Evolutionary conservation across 2,888 invertebrate species (phyloP).

Genomic region (Pyrrhia umbra): DNA sequence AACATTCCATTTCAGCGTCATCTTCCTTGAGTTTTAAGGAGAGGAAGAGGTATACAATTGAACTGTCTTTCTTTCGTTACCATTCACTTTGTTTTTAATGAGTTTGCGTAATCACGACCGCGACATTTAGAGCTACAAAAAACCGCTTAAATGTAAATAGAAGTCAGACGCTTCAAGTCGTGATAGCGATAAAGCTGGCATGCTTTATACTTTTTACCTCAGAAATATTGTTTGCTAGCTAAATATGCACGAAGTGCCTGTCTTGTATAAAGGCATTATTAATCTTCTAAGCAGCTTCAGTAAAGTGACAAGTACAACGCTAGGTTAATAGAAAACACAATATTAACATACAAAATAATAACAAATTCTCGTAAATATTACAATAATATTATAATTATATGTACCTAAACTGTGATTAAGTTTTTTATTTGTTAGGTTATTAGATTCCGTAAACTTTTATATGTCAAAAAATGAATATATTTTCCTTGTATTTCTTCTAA

Average conservation of each 20-base stretch:
- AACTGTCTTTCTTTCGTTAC: background rate
- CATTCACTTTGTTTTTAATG: background rate
- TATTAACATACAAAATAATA: conserved; percentile 20
- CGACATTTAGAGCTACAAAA: background rate
- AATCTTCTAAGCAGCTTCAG: conserved; percentile 52
- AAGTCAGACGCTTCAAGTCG: background rate
- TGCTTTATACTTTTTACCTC: background rate
- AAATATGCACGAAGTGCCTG: conserved; percentile 51
- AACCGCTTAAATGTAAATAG: background rate
- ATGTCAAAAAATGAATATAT: conserved; percentile 9
- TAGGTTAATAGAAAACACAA: conserved; percentile 46
- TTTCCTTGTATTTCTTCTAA: conserved; percentile 19
- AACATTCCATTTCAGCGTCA: conserved; percentile 15
- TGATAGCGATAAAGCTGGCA: background rate
- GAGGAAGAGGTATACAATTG: background rate
- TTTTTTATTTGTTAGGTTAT: conserved; percentile 1
- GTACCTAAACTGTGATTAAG: conserved; percentile 55
- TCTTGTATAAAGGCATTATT: conserved; percentile 52
- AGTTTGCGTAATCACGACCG: background rate
- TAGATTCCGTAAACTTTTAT: conserved; percentile 5
- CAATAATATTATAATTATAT: conserved; percentile 36
- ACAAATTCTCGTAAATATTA: conserved; percentile 28
- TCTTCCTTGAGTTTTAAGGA: background rate
- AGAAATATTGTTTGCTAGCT: conserved; percentile 15
- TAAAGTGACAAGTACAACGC: conserved; percentile 58